Base-by-base conservation (phyloP, 2,797 vertebrate genomes). In the Geotrypetes seraphini region DNA sequence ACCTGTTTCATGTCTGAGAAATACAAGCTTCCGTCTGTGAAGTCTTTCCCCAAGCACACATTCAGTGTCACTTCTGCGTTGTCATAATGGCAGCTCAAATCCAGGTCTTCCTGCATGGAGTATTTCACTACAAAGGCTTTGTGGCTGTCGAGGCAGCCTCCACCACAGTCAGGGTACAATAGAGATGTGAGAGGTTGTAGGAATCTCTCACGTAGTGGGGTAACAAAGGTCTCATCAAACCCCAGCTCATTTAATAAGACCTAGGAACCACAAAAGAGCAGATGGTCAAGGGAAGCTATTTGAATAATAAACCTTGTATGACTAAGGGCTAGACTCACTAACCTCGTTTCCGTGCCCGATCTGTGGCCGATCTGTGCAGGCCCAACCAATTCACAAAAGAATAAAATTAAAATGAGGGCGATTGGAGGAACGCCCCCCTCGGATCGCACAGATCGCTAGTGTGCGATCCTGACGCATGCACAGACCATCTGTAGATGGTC, bases 41-140 rank as follows among this genome's bases (percentile, higher is more conserved):
- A 99, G 6, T 82, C 70, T 41, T 89, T 92, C 8, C 94, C 93
- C 39, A 97, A 75, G 1, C 85, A 90, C 14, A 96, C 75, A 0
- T 98, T 99, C 8, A 99, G 55, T 4, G 96, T 99, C 53, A 99
- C 80, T 54, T 99, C 96, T 0, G 96, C 86, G 0, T 99, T 99
- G 65, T 99, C 94, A 0, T 88, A 97, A 69, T 99, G 96, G 28
- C 86, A 90, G 66, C 84, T 87, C 25, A 99, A 54, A 33, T 94
- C 91, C 22, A 84, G 58, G 50, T 98, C 96, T 69, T 95, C 69
- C 0, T 74, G 66, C 7, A 83, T 64, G 0, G 86, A 67, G 1
- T 99, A 99, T 50, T 92, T 96, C 49, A 99, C 96, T 6, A 87
- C 86, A 3, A 99, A 99, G 1, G 88, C 92, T 11, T 83, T 92